Conservation (phyloP, 2,113 vertebrate species). For the Camelus bactrianus region DNA sequence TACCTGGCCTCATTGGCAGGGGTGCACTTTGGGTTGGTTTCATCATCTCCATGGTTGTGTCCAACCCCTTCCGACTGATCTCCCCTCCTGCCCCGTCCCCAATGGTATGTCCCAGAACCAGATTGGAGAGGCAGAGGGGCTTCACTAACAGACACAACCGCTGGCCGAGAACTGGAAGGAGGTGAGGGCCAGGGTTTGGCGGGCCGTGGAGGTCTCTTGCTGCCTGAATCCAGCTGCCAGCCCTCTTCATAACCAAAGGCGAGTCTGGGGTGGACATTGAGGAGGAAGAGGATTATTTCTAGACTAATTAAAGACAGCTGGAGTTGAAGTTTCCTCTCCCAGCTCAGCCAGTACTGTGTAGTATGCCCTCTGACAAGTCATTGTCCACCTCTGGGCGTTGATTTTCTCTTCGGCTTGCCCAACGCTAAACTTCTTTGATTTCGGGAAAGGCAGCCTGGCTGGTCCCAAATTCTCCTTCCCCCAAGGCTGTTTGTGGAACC, state of each 20-base stretch:
- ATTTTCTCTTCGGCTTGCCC: not conserved
- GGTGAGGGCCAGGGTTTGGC: not conserved
- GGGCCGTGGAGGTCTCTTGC: not conserved
- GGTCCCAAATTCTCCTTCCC: not conserved
- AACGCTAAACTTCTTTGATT: not conserved
- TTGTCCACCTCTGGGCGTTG: not conserved
- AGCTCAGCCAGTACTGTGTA: not conserved
- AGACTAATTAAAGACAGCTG: not conserved
- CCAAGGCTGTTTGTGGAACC: not conserved
- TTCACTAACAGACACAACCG: not conserved
- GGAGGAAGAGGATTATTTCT: not conserved
- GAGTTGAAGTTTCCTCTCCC: not conserved
- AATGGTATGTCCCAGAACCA: slow-evolving; percentile 5
- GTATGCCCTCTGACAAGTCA: not conserved
- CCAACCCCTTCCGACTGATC: not conserved
- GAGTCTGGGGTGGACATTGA: not conserved
- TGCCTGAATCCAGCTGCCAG: not conserved
- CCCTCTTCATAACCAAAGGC: not conserved
- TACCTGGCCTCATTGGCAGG: not conserved
- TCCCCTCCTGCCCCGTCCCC: not conserved
- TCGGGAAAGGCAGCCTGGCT: not conserved
- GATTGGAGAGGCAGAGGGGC: accelerated
- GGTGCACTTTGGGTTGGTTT: not conserved
- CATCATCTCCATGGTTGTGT: not conserved
- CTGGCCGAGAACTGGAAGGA: not conserved